These are phyloP conservation scores for Aegithalos caudatus DNA, from an alignment of 2,113 vertebrate genomes.

Conservation along the genomic window DNA sequence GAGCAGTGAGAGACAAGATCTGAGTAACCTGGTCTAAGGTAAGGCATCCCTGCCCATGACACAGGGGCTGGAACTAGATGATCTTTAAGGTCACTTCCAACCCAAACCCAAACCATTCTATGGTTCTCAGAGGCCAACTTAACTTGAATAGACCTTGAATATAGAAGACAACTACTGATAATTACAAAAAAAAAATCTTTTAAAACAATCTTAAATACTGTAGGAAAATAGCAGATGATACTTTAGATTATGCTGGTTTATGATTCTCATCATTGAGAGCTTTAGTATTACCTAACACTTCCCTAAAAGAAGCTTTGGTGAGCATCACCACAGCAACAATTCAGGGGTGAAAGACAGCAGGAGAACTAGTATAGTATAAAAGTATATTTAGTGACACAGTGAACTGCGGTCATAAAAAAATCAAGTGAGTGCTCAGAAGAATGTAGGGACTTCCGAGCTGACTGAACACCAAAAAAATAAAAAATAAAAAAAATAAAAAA, in stretches of 20 bases:
- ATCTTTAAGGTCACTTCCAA: not conserved
- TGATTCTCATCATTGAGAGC: not conserved
- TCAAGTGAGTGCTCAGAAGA: not conserved
- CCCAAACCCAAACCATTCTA: not conserved
- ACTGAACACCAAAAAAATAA: not conserved
- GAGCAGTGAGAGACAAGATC: not conserved
- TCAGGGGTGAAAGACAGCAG: not conserved
- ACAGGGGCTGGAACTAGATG: not conserved
- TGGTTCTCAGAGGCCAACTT: not conserved
- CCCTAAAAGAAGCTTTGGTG: not conserved
- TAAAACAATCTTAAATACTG: not conserved
- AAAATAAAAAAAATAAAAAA: too few relatives aligned
- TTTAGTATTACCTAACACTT: not conserved
- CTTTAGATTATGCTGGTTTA: not conserved
- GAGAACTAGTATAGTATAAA: not conserved
- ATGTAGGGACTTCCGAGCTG: rapidly evolving
- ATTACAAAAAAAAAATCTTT: not conserved
- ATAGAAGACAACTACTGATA: not conserved
- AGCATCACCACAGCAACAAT: not conserved
- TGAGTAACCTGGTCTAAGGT: not conserved
- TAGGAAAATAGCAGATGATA: not conserved
- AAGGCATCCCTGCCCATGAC: not conserved
- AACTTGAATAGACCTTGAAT: not conserved
- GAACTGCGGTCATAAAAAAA: not conserved
- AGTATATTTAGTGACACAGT: not conserved